Conservation (phyloP, 2,888 invertebrate genomes). For the Epiblema foenella region DNA sequence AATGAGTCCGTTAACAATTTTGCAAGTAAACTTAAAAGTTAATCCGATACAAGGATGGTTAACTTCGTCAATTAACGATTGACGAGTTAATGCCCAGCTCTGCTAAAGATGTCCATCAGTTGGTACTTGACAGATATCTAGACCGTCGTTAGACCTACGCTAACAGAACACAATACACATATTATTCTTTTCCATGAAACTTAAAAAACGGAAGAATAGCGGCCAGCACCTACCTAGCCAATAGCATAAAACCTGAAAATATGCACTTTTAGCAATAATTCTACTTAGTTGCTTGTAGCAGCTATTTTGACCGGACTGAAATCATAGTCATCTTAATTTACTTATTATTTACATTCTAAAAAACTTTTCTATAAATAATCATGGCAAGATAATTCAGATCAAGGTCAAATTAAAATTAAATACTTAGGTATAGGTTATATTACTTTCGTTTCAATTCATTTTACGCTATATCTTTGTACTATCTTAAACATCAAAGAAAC, state of each 20-base stretch:
- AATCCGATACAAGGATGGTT: too few relatives aligned
- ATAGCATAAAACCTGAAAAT: background rate
- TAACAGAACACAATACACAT: background rate
- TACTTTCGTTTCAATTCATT: background rate
- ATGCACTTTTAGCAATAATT: too few relatives aligned
- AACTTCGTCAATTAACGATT: too few relatives aligned
- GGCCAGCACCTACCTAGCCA: too few relatives aligned
- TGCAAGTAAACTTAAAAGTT: too few relatives aligned
- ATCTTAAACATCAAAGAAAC: background rate
- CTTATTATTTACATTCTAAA: background rate
- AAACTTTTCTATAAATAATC: background rate
- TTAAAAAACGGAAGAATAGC: too few relatives aligned
- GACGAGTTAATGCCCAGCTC: too few relatives aligned
- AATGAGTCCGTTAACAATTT: too few relatives aligned
- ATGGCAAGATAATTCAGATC: conserved; percentile 7
- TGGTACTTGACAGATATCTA: background rate
- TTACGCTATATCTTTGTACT: background rate
- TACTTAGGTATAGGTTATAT: conserved; percentile 6
- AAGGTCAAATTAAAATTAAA: conserved; percentile 18
- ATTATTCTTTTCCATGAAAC: too few relatives aligned
- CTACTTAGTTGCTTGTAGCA: background rate
- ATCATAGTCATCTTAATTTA: background rate
- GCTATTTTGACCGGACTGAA: background rate
- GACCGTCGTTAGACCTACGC: background rate
- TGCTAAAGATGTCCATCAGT: too few relatives aligned